These are phyloP conservation scores for Xenops minutus DNA, from an alignment of 2,797 vertebrate genomes.

Conservation along the genomic window DNA sequence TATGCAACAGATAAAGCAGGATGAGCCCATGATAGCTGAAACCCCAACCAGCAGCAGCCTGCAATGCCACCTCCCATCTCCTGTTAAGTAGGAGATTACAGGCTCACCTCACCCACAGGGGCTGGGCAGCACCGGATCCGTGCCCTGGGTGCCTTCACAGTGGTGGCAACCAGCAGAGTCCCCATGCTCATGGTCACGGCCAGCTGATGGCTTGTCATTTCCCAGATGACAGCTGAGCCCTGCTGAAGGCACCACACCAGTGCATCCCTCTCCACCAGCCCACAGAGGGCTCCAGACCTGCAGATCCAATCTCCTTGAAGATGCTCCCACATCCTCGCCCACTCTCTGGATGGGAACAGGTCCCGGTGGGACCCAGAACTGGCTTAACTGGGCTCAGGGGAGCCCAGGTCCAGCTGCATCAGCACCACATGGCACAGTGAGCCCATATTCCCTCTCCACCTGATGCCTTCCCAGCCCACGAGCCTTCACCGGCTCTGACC, in stretches of 20 bases:
- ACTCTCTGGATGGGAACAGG: rapidly evolving
- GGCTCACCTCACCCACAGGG: neutral
- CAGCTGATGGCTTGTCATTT: neutral
- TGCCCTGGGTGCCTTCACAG: neutral
- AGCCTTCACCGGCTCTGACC: neutral
- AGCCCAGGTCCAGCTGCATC: neutral
- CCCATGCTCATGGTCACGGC: neutral
- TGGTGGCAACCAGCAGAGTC: neutral
- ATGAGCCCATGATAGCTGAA: neutral
- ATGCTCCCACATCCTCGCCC: rapidly evolving
- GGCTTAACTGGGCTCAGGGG: neutral
- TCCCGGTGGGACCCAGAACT: neutral
- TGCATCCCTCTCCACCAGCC: rapidly evolving
- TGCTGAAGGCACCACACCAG: neutral
- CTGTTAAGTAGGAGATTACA: neutral
- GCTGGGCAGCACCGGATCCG: rapidly evolving
- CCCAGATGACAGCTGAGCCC: neutral
- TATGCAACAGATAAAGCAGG: conserved; percentile 36
- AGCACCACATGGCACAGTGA: rapidly evolving
- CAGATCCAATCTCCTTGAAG: neutral
- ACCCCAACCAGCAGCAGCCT: neutral
- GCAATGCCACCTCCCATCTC: neutral
- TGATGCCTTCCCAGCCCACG: neutral
- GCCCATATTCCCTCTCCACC: neutral
- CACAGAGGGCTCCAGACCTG: neutral